Evolutionary conservation across 2,113 vertebrate species (phyloP).

Genomic region (Lonchura striata): DNA sequence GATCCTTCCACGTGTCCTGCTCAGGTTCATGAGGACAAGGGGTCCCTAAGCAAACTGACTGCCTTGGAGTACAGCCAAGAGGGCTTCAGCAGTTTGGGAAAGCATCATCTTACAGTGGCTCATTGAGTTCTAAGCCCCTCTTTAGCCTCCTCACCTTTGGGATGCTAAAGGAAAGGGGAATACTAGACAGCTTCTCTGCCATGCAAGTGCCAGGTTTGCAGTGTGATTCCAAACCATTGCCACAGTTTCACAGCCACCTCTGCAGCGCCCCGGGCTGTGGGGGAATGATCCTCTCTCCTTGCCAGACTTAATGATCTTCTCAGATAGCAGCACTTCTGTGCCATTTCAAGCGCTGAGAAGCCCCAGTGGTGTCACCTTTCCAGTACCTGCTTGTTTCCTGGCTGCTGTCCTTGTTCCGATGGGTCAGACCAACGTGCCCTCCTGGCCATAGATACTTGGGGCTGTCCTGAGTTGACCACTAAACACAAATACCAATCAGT

Average conservation of each 20-base stretch:
- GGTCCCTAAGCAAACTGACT: background rate
- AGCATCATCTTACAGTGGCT: background rate
- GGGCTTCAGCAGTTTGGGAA: background rate
- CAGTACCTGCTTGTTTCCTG: background rate
- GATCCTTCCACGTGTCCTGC: constrained; percentile 25
- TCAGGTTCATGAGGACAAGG: background rate
- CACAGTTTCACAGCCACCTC: background rate
- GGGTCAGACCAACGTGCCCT: background rate
- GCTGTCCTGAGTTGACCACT: background rate
- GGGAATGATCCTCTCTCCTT: background rate
- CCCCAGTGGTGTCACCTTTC: constrained; percentile 1
- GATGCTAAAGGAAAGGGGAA: background rate
- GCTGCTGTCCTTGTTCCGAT: background rate
- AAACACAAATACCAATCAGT: background rate
- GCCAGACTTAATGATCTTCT: background rate
- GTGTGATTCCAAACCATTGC: background rate
- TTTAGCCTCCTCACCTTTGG: background rate
- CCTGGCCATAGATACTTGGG: background rate
- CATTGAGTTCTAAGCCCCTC: background rate
- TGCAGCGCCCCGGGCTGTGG: background rate
- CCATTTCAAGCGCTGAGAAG: background rate
- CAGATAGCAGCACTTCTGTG: background rate
- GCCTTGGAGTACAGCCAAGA: background rate
- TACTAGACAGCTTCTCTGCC: background rate
- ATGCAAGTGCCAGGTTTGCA: background rate